Evolutionary conservation across 2,888 invertebrate species (phyloP), one percentile per base, ranked within the genome.

Genomic region (Tridacna gigas): DNA sequence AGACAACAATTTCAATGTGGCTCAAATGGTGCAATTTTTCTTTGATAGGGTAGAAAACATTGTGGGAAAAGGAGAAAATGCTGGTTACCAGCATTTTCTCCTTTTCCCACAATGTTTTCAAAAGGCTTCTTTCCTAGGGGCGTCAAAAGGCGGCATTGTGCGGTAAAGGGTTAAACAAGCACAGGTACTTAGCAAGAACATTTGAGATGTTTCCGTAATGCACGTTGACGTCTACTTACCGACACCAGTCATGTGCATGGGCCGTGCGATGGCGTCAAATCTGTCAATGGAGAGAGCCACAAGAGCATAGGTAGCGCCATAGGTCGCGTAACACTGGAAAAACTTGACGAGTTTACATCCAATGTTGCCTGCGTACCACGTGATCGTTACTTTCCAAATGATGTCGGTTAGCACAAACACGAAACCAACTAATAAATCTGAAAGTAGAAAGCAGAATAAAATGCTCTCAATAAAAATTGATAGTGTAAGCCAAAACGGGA

Each of bases 281-380:
- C 94, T 84, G 89, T 94, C 94, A 15, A 94, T 90, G 71, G 93
- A 93, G 22, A 94, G 89, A 11, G 94, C 92, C 13, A 94, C 94
- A 48, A 94, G 89, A 18, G 94, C 92, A 81, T 93, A 94, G 12
- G 93, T 94, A 3, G 94, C 93, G 0, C 91, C 94, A 75, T 92
- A 94, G 4, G 91, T 92, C n/a, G 91, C 93, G 12, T 92, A 88
- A 60, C 90, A 91, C 88, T 92, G 92, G 28, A 87, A 79, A 79
- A 91, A 93, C 51, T 92, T 90, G 13, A 94, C 90, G 9, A 92
- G 80, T 84, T 94, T 94, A 81, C 94, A 94, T 51, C 90, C 92
- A 0, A 91, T 86, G 63, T 91, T 90, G 0, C 93, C 94, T 4
- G 92, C 94, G 45, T 93, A 88, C 93, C 93, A 94, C 45, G 91